Conservation (phyloP, 2,888 invertebrate species). For the Latheticus oryzae region DNA sequence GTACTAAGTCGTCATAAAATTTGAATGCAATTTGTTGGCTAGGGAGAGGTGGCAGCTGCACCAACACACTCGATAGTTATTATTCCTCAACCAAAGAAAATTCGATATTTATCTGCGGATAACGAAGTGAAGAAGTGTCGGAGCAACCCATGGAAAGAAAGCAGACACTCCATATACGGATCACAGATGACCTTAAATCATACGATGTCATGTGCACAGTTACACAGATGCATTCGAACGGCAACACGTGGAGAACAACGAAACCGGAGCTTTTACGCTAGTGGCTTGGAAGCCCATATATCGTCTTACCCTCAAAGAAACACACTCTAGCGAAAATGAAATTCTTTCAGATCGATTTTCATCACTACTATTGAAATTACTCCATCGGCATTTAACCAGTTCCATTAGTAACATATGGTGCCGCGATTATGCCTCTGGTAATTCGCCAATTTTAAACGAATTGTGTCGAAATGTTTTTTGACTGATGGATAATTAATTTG, state of each 20-base stretch:
- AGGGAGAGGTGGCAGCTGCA: slow-evolving; percentile 11
- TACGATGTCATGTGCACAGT: slow-evolving; percentile 39
- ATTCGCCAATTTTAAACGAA: slow-evolving; percentile 1
- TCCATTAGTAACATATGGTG: slow-evolving; percentile 3
- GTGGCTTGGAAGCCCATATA: slow-evolving; percentile 32
- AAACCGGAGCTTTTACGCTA: slow-evolving; percentile 32
- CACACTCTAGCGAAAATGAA: slow-evolving; percentile 29
- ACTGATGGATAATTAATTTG: slow-evolving; percentile 35
- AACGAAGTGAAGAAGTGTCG: slow-evolving; percentile 33
- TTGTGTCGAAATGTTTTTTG: slow-evolving; percentile 29
- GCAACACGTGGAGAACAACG: slow-evolving; percentile 33
- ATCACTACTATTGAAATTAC: too few species aligned
- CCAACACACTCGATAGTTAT: slow-evolving; percentile 4
- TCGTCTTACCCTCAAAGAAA: slow-evolving; percentile 32
- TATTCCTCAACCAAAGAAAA: slow-evolving; percentile 15
- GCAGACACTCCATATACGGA: slow-evolving; percentile 42
- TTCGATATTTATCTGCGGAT: slow-evolving; percentile 35
- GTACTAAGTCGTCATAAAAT: slow-evolving; percentile 26
- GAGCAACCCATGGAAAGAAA: slow-evolving; percentile 30
- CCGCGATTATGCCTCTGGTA: too few species aligned
- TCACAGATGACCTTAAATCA: slow-evolving; percentile 42
- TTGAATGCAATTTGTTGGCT: slow-evolving; percentile 27
- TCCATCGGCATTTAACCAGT: too few species aligned
- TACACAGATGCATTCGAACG: slow-evolving; percentile 38
- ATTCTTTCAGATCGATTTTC: too few species aligned